Evolutionary conservation across 2,888 invertebrate species (phyloP), one percentile per base, ranked within the genome.

Genomic region (Diadegma fenestrale): DNA sequence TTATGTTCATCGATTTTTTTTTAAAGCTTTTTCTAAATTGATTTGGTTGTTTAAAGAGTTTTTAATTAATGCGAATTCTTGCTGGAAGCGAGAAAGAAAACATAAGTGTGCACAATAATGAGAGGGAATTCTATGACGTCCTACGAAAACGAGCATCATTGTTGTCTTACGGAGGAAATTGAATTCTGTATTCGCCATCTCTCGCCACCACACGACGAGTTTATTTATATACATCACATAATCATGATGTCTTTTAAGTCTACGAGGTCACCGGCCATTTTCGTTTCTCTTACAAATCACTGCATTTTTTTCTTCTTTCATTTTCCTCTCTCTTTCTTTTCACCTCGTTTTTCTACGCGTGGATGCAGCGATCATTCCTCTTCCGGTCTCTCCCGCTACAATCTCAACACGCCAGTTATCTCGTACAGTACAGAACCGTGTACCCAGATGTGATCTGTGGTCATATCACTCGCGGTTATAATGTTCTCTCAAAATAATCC

Each of bases 251-350:
- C 66, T 54, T 26, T 63, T 37, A 45, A 41, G 14, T 77, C 26
- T 37, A 26, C 84, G 84, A 84, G 84, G 84, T 84, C 76, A 48
- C 80, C 84, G 76, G 80, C 76, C 84, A 84, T 80, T 84, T 84
- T 80, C 76, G 76, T 76, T 76, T 61, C 84, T 66, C 54, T 66
- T 37, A 51, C 22, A 51, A 30, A 69, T 30, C 8, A 17, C 17
- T 63, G 12, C 33, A 63, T 72, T 69, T 71, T 48, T 72, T 48
- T 58, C 69, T 80, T 54, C 30, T 45, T 19, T 10, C 26, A 2
- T 22, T 26, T 58, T 72, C 63, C 64, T 48, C 66, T 75, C 41
- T 33, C 54, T 80, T 54, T 61, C 54, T 63, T 43, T 63, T 12
- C 37, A 48, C 45, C 45, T 64, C 76, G 75, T 76, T 64, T 64